Percentiles rank a stretch among this genome's conserved stretches.
phyloP scores from a whole-genome alignment of 2,888 invertebrate genomes.

The Lithophane leautieri region DNA sequence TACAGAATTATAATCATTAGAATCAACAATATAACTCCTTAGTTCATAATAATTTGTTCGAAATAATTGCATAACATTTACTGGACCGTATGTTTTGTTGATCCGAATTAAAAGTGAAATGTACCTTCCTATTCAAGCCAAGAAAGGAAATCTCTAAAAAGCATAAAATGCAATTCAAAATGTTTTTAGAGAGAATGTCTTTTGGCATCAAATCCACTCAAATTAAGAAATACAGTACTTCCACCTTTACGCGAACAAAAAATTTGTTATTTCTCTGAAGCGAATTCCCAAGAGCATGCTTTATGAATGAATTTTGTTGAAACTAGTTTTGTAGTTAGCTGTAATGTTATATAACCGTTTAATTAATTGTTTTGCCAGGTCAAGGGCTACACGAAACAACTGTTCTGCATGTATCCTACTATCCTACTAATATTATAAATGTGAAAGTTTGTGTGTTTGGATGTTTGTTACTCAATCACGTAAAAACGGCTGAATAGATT shows the following conservation, averaged over 20 bases:
- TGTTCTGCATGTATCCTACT: neutral
- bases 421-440: no score
- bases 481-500: no score
- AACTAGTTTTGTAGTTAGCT: slow-evolving; percentile 35
- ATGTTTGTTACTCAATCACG: no score
- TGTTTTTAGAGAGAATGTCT: neutral
- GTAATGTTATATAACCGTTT: slow-evolving; percentile 28
- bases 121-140: neutral
- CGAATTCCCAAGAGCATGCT: slow-evolving; percentile 32
- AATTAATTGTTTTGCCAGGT: slow-evolving; percentile 39
- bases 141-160: neutral
- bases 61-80: neutral
- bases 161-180: neutral
- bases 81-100: neutral
- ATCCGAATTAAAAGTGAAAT: neutral
- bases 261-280: slow-evolving; percentile 16
- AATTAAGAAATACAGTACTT: neutral
- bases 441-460: no score
- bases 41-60: neutral
- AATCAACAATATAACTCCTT: no score
- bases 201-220: slow-evolving; percentile 5
- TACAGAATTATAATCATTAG: no score
- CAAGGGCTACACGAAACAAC: slow-evolving; percentile 11
- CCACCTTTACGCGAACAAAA: slow-evolving; percentile 12
- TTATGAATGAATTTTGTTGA: slow-evolving; percentile 41